Percentiles rank a stretch among this genome's conserved stretches.
Evolutionary conservation across 2,797 vertebrate genomes (phyloP).

Genomic region (Phataginus tricuspis): DNA sequence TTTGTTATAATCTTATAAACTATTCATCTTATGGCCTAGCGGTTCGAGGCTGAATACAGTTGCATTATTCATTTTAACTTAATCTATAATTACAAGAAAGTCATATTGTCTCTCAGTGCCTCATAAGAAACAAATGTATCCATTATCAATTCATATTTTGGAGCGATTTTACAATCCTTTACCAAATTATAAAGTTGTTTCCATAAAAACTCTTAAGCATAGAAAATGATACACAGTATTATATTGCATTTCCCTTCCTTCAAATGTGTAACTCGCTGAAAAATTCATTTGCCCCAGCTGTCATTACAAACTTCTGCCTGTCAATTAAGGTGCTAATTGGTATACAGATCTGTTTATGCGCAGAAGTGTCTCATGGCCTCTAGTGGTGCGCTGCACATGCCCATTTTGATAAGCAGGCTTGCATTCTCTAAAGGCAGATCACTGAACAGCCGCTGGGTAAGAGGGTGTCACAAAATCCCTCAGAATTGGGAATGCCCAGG

Average conservation of each 20-base stretch:
- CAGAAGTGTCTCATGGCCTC: constrained; percentile 72
- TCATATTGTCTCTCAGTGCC: background rate
- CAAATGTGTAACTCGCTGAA: constrained; percentile 28
- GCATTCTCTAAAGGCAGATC: background rate
- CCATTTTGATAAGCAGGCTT: constrained; percentile 45
- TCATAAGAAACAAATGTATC: background rate
- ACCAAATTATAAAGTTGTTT: background rate
- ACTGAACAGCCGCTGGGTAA: background rate
- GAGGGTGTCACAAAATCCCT: background rate
- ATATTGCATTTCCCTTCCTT: background rate
- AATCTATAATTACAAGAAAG: background rate
- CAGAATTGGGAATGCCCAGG: background rate
- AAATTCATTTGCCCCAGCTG: background rate
- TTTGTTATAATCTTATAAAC: background rate
- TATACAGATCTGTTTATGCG: constrained; percentile 41
- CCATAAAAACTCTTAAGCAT: background rate
- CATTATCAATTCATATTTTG: background rate
- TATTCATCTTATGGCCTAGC: background rate
- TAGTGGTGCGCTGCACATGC: constrained; percentile 68
- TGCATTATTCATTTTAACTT: constrained; percentile 18
- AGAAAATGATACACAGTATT: background rate
- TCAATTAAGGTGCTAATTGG: constrained; percentile 55
- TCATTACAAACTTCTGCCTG: background rate
- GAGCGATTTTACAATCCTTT: background rate
- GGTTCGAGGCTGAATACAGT: background rate